Evolutionary conservation across 2,113 vertebrate species (phyloP), one percentile per base, ranked within the genome.

Genomic region (Monarcha castaneiventris): DNA sequence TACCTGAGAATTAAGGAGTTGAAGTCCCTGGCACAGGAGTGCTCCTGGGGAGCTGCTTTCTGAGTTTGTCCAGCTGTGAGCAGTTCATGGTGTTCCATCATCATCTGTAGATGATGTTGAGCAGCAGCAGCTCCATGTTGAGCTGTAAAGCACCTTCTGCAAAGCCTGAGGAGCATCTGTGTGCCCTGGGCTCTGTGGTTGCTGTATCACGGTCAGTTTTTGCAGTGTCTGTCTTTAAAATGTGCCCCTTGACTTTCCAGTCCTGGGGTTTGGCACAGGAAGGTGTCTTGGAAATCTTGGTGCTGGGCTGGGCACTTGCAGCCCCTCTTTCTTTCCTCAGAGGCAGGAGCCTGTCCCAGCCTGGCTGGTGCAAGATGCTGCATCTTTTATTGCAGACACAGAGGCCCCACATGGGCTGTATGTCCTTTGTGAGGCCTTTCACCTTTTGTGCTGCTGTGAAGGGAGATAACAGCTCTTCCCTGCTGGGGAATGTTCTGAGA

Each of bases 401-500:
- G 76, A 58, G 79, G 18, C 78, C 66, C 33, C 25, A 0, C 32
- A 0, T 0, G 16, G 56, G 82, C 55, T 43, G 5, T 3, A 17
- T 69, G 55, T 13, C 43, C 64, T 68, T 64, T 59, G n/a, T 56
- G 49, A 30, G 62, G 61, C 78, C 3, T 78, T 75, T 83, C 79
- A 67, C 44, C 33, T 81, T 63, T 16, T 68, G 61, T 92, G 37
- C 79, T 1, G 2, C 46, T 85, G 21, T 35, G 48, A 30, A 84
- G 52, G 1, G 16, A 30, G 46, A 59, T 23, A 55, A 37, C 17
- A 37, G 62, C 6, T 27, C 63, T 52, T 63, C 71, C 81, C 61
- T 93, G 63, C 56, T 56, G 11, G 35, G 77, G 46, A 21, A 13
- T 64, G 32, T 33, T 89, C 59, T 91, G 89, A 82, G 52, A 64